Evolutionary conservation across 1,140 invertebrate species (phyloP), one percentile per base, ranked within the genome.

Genomic region (Carcinoscorpius rotundicauda): DNA sequence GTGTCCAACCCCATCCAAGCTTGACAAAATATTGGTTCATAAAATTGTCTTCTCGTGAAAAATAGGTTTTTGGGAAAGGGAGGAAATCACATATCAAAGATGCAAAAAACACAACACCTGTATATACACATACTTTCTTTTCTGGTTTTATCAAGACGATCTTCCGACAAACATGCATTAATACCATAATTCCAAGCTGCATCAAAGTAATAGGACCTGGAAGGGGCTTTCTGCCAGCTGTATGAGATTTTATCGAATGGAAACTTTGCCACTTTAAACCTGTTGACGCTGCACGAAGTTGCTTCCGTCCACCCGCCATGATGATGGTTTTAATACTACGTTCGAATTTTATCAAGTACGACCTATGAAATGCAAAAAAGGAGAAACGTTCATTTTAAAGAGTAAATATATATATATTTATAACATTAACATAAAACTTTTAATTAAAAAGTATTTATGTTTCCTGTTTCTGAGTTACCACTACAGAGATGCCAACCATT

Each of bases 21-120:
- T 97, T 97, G 0, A 97, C 92, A 77, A 97, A 97, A 73, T 89
- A 93, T 67, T 84, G 80, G 77, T 98, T 98, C 10, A 97, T 84
- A 51, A 93, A 73, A 76, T 95, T 97, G 68, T 87, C 84, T 66
- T 89, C 93, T 72, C 86, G 80, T 1, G 85, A 63, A 78, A 91
- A 58, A 77, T 65, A 64, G 65, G 57, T 8, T 59, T 55, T 53
- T 53, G 65, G 62, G 9, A 68, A 4, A 9, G 71, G 83, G 10
- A 88, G 69, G 68, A 89, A 85, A 76, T 97, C 93, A 1, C 85
- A 86, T 63, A 97, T 79, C 0, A 97, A 78, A 3, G 92, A 95
- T 6, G 91, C 81, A 61, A 91, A 73, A 73, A 97, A 88, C 61
- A 96, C 81, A 70, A 84, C 82, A 58, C 83, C 83, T 68, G 91